Conservation (phyloP, 2,113 vertebrate genomes). For the Anguilla rostrata region DNA sequence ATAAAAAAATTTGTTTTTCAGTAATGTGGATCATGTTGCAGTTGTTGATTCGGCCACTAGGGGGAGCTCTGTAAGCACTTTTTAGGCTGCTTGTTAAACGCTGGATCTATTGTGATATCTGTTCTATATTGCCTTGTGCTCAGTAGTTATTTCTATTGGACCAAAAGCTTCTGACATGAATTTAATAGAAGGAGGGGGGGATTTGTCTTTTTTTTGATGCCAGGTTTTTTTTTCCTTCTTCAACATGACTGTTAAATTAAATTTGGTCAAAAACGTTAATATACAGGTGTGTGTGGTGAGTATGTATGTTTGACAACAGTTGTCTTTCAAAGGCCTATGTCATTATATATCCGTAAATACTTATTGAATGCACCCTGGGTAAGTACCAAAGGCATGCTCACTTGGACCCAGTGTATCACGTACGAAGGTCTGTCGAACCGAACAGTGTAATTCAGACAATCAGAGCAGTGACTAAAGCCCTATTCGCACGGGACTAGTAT, state of each 20-base stretch:
- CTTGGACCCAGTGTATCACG: neutral
- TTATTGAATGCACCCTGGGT: neutral
- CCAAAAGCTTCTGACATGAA: neutral
- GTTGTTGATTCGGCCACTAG: neutral
- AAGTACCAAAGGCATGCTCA: neutral
- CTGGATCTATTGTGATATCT: neutral
- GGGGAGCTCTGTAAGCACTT: neutral
- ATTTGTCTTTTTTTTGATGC: neutral
- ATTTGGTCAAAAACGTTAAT: neutral
- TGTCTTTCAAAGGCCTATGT: neutral
- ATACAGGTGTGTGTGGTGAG: neutral
- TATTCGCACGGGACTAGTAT: too few species aligned
- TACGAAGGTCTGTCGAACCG: neutral
- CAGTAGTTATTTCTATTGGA: neutral
- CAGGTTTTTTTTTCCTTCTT: neutral
- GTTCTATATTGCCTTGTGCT: slow-evolving; percentile 7
- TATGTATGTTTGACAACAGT: neutral
- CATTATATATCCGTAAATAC: neutral
- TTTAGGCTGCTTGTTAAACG: neutral
- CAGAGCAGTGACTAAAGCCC: neutral
- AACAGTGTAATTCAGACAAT: slow-evolving; percentile 15
- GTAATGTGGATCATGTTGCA: neutral
- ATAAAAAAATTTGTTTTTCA: too few species aligned
- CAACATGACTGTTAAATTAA: neutral
- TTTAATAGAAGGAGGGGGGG: neutral